Evolutionary conservation across 2,797 vertebrate species (phyloP), one percentile per base, ranked within the genome.

Genomic region (Girardinus metallicus): DNA sequence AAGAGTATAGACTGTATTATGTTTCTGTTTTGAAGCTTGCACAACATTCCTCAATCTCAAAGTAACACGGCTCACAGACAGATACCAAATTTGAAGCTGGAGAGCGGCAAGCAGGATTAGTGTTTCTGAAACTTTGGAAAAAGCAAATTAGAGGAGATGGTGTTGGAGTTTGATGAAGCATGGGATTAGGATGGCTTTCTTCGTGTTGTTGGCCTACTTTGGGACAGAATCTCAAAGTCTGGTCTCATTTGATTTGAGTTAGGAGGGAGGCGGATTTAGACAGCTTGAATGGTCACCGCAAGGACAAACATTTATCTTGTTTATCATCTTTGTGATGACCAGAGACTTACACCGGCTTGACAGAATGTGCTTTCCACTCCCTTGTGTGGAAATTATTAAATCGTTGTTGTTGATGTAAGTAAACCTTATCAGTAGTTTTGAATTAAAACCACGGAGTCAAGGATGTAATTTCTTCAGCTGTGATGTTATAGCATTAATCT

Each of bases 121-220:
- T 85, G 83, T 75, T 87, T 90, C 80, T 76, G 78, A 79, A 86
- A 85, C 83, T 90, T 88, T 83, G 80, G 91, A 34, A 76, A 39
- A 53, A 84, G 92, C 90, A 94, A 94, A 93, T 91, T 93, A 89
- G 80, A 64, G 78, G 80, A 86, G 90, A 95, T 94, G 88, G 86
- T 85, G 87, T 68, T 86, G 89, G 93, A 94, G 93, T 94, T 93
- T 87, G 86, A 90, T 80, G 82, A 75, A 55, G 87, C 85, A 2
- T 12, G 77, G 91, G 93, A 94, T 95, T 93, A 94, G 79, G 76
- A n/a, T 26, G 21, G 80, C 89, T 86, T 86, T 83, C 73, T 79
- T 81, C 81, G 80, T 84, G 88, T 85, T 74, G 88, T 74, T 91
- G 91, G 81, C 93, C 92, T 91, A 90, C 82, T 92, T 91, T 66